Evolutionary conservation across 2,888 invertebrate genomes (phyloP).

Genomic region (Flexamia atlantica): DNA sequence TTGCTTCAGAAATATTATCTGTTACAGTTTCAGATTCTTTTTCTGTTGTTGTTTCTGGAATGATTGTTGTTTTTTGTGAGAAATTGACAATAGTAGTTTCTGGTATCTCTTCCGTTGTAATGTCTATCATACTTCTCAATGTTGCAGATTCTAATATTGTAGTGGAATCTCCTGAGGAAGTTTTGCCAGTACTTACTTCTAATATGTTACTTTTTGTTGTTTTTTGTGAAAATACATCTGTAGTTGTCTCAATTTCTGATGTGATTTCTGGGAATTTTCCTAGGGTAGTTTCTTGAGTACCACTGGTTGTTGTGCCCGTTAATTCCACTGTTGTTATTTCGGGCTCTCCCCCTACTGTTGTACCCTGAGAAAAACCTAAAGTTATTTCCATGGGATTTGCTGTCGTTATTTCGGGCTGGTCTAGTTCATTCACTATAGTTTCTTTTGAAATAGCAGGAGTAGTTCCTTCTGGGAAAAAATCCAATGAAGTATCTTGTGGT

Average conservation of each 20-base stretch:
- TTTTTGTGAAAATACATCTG: constrained; percentile 30
- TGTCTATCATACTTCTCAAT: not conserved
- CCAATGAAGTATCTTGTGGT: not conserved
- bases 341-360: not conserved
- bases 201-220: not conserved
- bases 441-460: constrained; percentile 27
- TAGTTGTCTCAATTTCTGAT: not conserved
- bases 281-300: not conserved
- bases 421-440: no score
- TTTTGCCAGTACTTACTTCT: constrained; percentile 40
- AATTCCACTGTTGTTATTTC: constrained; percentile 45
- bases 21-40: constrained; percentile 17
- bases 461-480: not conserved
- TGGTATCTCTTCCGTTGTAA: not conserved
- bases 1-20: constrained; percentile 39
- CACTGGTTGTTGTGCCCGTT: constrained; percentile 27
- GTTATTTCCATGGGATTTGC: not conserved
- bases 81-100: constrained; percentile 18
- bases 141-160: constrained; percentile 14
- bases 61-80: not conserved
- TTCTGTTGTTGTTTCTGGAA: constrained; percentile 5
- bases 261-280: constrained; percentile 40
- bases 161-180: not conserved
- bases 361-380: constrained; percentile 10
- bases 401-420: constrained; percentile 36